Conservation (phyloP, 92 coral and sea anemone species). For the Umimayanthus kanabou region DNA sequence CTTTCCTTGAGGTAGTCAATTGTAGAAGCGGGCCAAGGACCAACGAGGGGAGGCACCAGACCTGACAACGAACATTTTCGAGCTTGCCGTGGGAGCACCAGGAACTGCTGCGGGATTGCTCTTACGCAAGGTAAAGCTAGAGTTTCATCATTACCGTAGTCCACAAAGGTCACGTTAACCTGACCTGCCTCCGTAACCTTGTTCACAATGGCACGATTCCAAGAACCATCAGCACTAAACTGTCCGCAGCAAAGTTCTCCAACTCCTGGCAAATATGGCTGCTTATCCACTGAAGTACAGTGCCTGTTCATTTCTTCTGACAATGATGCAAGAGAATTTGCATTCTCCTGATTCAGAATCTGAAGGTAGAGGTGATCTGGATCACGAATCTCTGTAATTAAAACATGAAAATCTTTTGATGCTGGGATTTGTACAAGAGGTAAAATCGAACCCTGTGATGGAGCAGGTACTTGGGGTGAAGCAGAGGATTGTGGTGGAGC, state of each 20-base stretch:
- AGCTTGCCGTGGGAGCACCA: conserved; percentile 76
- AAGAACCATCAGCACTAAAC: conserved; percentile 61
- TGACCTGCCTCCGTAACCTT: conserved; percentile 46
- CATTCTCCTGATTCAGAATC: conserved; percentile 55
- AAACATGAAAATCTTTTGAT: conserved; percentile 32
- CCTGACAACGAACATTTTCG: conserved; percentile 58
- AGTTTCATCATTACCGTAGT: conserved; percentile 68
- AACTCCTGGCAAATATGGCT: conserved; percentile 51
- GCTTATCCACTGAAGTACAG: conserved; percentile 56
- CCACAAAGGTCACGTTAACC: conserved; percentile 69
- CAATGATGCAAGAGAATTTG: conserved; percentile 52
- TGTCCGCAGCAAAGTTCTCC: conserved; percentile 75
- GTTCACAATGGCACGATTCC: conserved; percentile 78
- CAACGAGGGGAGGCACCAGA: conserved; percentile 25
- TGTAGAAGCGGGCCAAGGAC: conserved; percentile 45
- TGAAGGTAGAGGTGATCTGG: conserved; percentile 63
- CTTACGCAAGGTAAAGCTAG: conserved; percentile 48
- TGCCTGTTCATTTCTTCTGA: conserved; percentile 56
- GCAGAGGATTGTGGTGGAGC: not conserved
- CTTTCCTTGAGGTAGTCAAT: conserved; percentile 54
- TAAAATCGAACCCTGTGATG: conserved; percentile 29
- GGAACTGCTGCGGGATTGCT: conserved; percentile 48
- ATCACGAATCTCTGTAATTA: conserved; percentile 61
- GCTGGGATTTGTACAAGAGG: conserved; percentile 56
- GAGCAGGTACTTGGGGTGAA: not conserved